These are phyloP conservation scores for Poliocrania exsul DNA, from an alignment of 2,797 vertebrate species.

Conservation along the genomic window DNA sequence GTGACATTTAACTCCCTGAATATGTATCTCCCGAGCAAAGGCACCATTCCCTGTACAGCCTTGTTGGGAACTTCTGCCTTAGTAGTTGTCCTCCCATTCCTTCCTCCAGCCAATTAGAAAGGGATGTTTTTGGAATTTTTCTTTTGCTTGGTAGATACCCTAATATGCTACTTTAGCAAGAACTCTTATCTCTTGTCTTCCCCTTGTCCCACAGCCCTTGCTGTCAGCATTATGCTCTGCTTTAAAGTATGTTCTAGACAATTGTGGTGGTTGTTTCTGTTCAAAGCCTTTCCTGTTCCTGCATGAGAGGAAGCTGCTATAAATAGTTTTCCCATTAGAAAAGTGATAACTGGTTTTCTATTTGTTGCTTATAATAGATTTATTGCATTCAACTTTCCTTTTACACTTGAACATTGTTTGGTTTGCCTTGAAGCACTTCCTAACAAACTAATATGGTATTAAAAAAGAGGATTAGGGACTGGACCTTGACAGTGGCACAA, in stretches of 20 bases:
- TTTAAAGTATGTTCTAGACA: background rate
- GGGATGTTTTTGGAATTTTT: background rate
- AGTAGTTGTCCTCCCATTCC: background rate
- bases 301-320: background rate
- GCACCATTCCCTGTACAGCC: background rate
- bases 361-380: background rate
- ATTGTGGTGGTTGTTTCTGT: background rate
- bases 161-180: background rate
- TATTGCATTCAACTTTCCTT: background rate
- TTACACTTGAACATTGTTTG: background rate
- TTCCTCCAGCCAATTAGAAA: background rate
- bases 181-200: background rate
- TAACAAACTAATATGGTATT: background rate
- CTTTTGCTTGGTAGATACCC: background rate
- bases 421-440: background rate
- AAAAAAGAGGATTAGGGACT: background rate
- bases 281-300: slow-evolving; percentile 18
- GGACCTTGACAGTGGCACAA: background rate
- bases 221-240: background rate
- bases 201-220: background rate
- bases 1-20: background rate
- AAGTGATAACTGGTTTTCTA: slow-evolving; percentile 16
- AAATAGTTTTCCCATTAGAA: slow-evolving; percentile 1
- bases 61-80: background rate
- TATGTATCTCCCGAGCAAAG: background rate